Percentiles rank a stretch among this genome's conserved stretches.
These are phyloP conservation scores for Myanophis thanlyinensis DNA, from an alignment of 2,113 vertebrate genomes.

Conservation along the genomic window DNA sequence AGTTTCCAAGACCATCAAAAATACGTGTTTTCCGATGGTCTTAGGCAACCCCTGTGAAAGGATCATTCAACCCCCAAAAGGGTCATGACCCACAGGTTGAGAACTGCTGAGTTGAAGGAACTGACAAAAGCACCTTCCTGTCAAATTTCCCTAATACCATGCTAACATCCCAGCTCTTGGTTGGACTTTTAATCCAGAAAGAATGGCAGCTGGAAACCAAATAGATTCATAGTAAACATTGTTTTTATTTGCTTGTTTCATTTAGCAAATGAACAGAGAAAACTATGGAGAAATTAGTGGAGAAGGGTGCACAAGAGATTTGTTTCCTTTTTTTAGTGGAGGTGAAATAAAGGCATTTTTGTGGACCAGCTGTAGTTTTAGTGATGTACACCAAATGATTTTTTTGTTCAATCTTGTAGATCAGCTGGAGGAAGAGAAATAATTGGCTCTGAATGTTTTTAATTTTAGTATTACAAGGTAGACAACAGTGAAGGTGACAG, in stretches of 20 bases:
- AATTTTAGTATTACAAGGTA: background rate
- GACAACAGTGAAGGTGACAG: background rate
- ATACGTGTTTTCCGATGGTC: too few relatives aligned
- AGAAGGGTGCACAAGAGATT: background rate
- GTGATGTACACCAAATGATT: background rate
- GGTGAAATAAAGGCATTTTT: background rate
- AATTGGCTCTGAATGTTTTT: background rate
- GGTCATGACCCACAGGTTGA: too few relatives aligned
- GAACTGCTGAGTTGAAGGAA: background rate
- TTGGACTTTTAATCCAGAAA: background rate
- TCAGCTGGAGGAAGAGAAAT: background rate
- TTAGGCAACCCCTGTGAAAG: too few relatives aligned
- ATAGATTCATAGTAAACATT: background rate
- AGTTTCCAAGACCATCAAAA: too few relatives aligned
- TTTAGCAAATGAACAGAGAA: background rate
- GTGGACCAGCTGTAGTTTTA: background rate
- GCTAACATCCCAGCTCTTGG: background rate
- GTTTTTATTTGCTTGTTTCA: background rate
- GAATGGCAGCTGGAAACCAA: background rate
- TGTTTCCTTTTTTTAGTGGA: background rate
- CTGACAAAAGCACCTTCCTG: background rate
- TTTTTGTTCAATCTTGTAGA: background rate
- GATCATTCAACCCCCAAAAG: too few relatives aligned
- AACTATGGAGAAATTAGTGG: background rate
- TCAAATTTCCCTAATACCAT: background rate